These are phyloP conservation scores for Taurulus bubalis DNA, from an alignment of 2,113 vertebrate genomes.

Conservation along the genomic window DNA sequence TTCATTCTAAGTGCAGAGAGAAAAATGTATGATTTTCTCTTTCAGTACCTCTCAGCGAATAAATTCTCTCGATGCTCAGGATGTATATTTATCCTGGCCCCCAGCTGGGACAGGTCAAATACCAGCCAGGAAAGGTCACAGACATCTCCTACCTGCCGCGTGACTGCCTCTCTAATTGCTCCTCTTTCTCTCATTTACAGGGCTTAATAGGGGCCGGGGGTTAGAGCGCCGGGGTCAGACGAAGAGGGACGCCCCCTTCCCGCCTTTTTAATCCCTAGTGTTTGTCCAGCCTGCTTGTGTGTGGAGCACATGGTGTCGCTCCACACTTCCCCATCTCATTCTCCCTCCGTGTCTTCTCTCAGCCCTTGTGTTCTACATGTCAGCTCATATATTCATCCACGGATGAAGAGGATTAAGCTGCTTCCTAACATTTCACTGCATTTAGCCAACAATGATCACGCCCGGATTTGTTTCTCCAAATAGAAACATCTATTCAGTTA, in stretches of 20 bases:
- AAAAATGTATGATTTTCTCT: background rate
- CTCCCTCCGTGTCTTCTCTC: slow-evolving; percentile 10
- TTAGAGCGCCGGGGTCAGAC: slow-evolving; percentile 48
- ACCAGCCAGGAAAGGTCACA: slow-evolving; percentile 64
- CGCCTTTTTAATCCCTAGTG: slow-evolving; percentile 45
- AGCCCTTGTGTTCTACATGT: slow-evolving; percentile 19
- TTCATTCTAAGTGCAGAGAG: background rate
- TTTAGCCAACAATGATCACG: background rate
- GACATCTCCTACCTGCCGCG: slow-evolving; percentile 67
- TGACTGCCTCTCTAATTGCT: slow-evolving; percentile 72
- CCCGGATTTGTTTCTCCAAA: background rate
- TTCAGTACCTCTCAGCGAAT: slow-evolving; percentile 9
- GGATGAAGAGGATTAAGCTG: slow-evolving; percentile 46
- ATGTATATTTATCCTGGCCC: slow-evolving; percentile 43
- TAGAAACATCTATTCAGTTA: background rate
- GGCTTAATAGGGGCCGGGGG: slow-evolving; percentile 52
- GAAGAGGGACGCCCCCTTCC: slow-evolving; percentile 23
- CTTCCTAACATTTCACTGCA: slow-evolving; percentile 28
- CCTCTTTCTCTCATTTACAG: slow-evolving; percentile 68
- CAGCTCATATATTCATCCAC: slow-evolving; percentile 31
- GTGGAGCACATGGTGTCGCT: slow-evolving; percentile 41
- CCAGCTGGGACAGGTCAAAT: slow-evolving; percentile 68
- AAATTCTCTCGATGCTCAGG: slow-evolving; percentile 32
- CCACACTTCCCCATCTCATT: slow-evolving; percentile 39
- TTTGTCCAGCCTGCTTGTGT: slow-evolving; percentile 51